Evolutionary conservation across 2,797 vertebrate genomes (phyloP), one percentile per base, ranked within the genome.

Genomic region (Oophaga sylvatica): DNA sequence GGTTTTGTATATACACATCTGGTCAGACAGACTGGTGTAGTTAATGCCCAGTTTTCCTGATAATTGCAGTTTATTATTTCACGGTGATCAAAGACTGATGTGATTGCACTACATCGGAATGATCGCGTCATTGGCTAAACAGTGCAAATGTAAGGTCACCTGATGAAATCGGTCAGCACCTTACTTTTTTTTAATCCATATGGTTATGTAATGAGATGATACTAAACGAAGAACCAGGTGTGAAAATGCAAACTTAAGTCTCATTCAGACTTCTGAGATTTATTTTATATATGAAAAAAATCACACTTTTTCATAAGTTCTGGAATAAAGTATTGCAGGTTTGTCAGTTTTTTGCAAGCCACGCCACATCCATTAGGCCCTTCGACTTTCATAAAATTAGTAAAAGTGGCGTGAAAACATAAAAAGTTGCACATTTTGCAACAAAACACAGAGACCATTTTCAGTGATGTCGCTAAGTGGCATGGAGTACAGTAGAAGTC

Each of bases 31-130:
- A n/a, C 41, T 75, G 20, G 41, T 75, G 71, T 75, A 53, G 71
- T 48, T 75, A 45, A 75, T 13, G 71, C 17, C 62, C 93, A 35
- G 6, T 70, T 90, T 75, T 10, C 20, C 71, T 75, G 71, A 75
- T 75, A 75, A 75, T 75, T 75, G 20, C 41, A 75, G 71, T 75
- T 75, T 75, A 75, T 75, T 75, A 75, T 75, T 75, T 75, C 41
- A 48, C 71, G 12, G 20, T 53, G 71, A 75, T 75, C 71, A 75
- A 75, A 75, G 41, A n/a, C 71, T 75, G 41, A 75, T 53, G 20
- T 75, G 71, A 75, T 75, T 75, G 20, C 12, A 22, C 0, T 13
- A 0, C 20, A 53, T 75, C 5, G 71, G 71, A 75, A 75, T 75
- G 71, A 48, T 12, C 3, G n/a, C 19, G 41, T 75, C 71, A 75